These are phyloP conservation scores for Tamias sibiricus DNA, from an alignment of 2,113 vertebrate genomes.

Conservation along the genomic window DNA sequence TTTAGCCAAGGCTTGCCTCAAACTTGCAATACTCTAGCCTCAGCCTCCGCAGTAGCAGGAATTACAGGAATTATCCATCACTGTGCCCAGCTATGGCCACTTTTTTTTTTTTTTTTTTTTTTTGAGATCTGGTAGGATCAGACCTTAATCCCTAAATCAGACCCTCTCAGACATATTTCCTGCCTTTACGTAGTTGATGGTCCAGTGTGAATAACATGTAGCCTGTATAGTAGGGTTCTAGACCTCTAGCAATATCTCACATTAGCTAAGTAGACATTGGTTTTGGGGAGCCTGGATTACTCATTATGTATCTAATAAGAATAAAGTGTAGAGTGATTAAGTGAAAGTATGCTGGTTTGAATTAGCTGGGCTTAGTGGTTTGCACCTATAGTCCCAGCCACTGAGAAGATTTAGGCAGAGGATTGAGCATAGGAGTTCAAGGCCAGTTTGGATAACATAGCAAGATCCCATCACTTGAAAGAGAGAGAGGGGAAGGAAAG, in stretches of 20 bases:
- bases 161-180: background rate
- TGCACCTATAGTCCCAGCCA: background rate
- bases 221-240: background rate
- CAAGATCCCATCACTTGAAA: background rate
- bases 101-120: background rate
- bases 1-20: no score
- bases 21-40: no score
- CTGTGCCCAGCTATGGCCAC: background rate
- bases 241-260: background rate
- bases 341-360: background rate
- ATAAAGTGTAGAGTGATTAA: background rate
- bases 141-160: constrained; percentile 9
- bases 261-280: background rate
- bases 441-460: background rate
- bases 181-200: background rate
- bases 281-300: background rate
- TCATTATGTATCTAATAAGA: background rate
- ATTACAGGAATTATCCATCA: no score
- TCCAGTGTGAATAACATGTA: background rate
- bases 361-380: background rate
- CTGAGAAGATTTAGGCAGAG: background rate
- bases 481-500: background rate
- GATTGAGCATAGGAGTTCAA: background rate
- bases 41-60: no score
- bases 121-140: background rate